Evolutionary conservation across 1,140 invertebrate genomes (phyloP).

Genomic region (Drosophila pallidifrons): DNA sequence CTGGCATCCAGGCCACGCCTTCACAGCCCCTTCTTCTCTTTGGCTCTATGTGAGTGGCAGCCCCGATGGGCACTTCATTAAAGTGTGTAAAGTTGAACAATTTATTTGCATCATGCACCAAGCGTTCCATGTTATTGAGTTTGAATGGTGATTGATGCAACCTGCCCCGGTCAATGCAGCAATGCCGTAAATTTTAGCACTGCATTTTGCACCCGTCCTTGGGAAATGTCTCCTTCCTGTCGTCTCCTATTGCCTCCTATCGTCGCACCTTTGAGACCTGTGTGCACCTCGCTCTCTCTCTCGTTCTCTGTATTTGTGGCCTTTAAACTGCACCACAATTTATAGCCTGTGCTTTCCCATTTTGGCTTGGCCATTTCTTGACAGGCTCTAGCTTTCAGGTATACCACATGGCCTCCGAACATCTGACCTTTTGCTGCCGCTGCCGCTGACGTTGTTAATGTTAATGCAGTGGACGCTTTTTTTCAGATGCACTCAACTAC

Average conservation of each 20-base stretch:
- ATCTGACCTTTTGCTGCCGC: conserved; percentile 7
- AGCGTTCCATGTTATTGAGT: conserved; percentile 56
- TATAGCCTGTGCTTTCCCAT: not conserved
- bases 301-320: not conserved
- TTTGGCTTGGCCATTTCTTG: conserved; percentile 4
- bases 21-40: not conserved
- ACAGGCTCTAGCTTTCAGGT: not conserved
- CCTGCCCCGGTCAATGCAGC: conserved; percentile 35
- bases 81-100: conserved; percentile 72
- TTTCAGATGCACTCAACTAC: not conserved
- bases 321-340: conserved; percentile 30
- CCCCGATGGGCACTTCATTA: conserved; percentile 62
- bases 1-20: not conserved
- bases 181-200: conserved; percentile 37
- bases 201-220: conserved; percentile 2
- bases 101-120: conserved; percentile 73
- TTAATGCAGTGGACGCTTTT: not conserved
- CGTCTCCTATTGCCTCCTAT: not conserved
- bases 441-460: conserved; percentile 4
- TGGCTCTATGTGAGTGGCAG: conserved; percentile 15
- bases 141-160: conserved; percentile 50
- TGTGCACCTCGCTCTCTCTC: not conserved
- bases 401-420: not conserved
- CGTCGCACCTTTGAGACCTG: conserved; percentile 12
- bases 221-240: not conserved